phyloP scores from a whole-genome alignment of 92 coral and sea anemone species.

The Zoanthus solanderi region DNA sequence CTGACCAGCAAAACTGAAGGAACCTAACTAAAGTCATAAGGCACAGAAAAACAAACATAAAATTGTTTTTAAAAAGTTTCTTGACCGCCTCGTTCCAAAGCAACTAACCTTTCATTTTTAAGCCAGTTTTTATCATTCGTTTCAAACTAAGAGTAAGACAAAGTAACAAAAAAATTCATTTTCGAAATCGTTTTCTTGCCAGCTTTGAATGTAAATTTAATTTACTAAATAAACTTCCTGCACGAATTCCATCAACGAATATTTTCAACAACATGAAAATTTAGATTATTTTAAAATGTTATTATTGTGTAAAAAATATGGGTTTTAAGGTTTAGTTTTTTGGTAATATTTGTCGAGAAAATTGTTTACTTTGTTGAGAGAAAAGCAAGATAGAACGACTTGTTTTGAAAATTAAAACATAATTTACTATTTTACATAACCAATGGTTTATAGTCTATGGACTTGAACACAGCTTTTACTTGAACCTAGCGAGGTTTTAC shows the following conservation, averaged over 20 bases:
- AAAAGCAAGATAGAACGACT: slow-evolving; percentile 20
- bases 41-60: neutral
- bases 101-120: neutral
- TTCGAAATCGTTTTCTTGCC: neutral
- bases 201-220: neutral
- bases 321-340: neutral
- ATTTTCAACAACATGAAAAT: neutral
- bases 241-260: neutral
- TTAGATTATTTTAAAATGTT: neutral
- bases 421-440: slow-evolving; percentile 21
- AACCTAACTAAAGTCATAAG: neutral
- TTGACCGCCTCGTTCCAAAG: neutral
- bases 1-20: slow-evolving; percentile 1
- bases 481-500: neutral
- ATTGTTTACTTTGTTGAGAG: neutral
- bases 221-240: neutral
- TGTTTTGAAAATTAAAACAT: slow-evolving; percentile 43
- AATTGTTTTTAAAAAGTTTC: neutral
- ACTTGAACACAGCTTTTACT: neutral
- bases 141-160: neutral
- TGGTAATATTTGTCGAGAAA: neutral
- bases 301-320: neutral
- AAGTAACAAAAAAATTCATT: neutral
- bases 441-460: neutral
- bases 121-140: neutral